Evolutionary conservation across 2,113 vertebrate genomes (phyloP).

Genomic region (Corapipo altera): DNA sequence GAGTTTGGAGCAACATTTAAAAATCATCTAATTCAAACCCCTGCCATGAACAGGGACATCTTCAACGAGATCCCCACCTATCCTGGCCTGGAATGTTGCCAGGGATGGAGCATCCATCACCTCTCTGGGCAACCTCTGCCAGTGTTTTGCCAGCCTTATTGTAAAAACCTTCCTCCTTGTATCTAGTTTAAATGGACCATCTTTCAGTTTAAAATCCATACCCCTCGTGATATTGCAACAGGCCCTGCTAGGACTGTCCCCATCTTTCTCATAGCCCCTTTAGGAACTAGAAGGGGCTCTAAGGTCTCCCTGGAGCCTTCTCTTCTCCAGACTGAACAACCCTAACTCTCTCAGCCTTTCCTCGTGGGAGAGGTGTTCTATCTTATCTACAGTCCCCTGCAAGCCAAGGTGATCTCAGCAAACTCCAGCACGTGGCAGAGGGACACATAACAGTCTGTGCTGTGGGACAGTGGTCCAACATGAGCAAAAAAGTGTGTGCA

Average conservation of each 20-base stretch:
- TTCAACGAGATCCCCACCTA: rapidly evolving
- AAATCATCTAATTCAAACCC: background rate
- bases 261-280: rapidly evolving
- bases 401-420: background rate
- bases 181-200: background rate
- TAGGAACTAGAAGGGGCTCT: background rate
- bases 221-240: background rate
- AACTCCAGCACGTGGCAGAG: background rate
- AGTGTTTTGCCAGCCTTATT: rapidly evolving
- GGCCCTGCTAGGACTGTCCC: background rate
- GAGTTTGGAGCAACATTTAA: background rate
- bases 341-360: background rate
- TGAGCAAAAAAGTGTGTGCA: rapidly evolving
- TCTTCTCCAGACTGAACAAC: background rate
- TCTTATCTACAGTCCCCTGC: background rate
- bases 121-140: background rate
- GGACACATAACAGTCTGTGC: background rate
- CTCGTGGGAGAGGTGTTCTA: background rate
- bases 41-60: background rate
- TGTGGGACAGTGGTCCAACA: background rate
- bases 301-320: background rate
- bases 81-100: background rate
- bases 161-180: background rate
- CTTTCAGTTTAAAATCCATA: no score
- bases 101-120: background rate